These are phyloP conservation scores for Heliconius sara DNA, from an alignment of 2,888 invertebrate species.

Conservation along the genomic window DNA sequence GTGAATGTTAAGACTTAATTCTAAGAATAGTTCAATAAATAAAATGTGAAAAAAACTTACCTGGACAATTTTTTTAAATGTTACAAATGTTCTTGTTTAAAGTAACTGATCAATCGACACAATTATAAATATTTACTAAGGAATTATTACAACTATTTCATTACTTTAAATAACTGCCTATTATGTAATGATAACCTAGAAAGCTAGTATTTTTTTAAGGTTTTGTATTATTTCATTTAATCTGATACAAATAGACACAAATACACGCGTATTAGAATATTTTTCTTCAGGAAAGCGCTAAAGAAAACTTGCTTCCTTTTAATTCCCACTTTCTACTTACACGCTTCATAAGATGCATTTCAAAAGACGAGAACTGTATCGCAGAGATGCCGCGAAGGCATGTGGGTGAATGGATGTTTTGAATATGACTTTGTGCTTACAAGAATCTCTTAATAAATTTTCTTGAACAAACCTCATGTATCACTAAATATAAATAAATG, in stretches of 20 bases:
- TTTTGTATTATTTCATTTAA: background rate
- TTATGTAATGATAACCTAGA: too few relatives aligned
- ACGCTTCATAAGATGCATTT: constrained; percentile 35
- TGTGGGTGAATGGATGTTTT: constrained; percentile 37
- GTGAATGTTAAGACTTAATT: too few relatives aligned
- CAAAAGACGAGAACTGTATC: constrained; percentile 42
- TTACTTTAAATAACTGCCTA: too few relatives aligned
- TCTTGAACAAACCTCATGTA: background rate
- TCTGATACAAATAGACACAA: background rate
- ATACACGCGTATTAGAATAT: background rate
- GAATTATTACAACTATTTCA: too few relatives aligned
- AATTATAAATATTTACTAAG: background rate
- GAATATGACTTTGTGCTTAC: constrained; percentile 18
- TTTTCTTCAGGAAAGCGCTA: constrained; percentile 17
- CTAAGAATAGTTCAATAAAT: too few relatives aligned
- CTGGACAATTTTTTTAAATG: too few relatives aligned
- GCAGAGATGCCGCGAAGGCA: constrained; percentile 19
- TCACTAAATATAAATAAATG: background rate
- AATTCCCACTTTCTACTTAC: constrained; percentile 42
- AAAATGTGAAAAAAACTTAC: too few relatives aligned
- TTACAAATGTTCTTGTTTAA: background rate
- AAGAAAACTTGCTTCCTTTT: constrained; percentile 39
- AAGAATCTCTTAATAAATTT: constrained; percentile 19
- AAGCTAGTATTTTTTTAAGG: too few relatives aligned
- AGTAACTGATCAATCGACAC: background rate